Percentiles rank a stretch among this genome's conserved stretches.
These are phyloP conservation scores for Enteromius viviparus DNA, from an alignment of 2,797 vertebrate species.

Conservation along the genomic window DNA sequence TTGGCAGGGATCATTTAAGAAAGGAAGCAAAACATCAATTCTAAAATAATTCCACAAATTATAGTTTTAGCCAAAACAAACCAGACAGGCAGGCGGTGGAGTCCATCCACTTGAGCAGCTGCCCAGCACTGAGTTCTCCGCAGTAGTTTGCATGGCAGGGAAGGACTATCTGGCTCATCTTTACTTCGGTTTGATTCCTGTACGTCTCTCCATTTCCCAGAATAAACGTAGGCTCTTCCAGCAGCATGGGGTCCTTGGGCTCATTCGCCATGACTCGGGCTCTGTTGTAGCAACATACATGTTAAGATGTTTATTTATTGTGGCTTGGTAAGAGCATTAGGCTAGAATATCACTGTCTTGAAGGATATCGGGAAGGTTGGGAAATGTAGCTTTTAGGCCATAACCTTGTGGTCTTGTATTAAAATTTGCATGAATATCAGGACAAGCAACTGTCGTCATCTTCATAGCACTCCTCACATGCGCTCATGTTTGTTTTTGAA, in stretches of 20 bases:
- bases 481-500: background rate
- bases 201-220: conserved; percentile 70
- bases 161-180: conserved; percentile 96
- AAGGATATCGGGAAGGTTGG: background rate
- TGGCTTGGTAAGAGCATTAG: background rate
- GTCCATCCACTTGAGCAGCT: conserved; percentile 98
- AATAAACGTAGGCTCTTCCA: conserved; percentile 63
- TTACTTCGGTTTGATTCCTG: conserved; percentile 90
- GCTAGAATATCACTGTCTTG: background rate
- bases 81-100: conserved; percentile 94
- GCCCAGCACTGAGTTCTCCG: conserved; percentile 87
- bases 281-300: conserved; percentile 30
- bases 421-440: background rate
- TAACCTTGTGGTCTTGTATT: background rate
- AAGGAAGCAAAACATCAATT: background rate
- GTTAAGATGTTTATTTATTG: background rate
- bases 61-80: conserved; percentile 62
- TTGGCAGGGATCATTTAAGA: background rate
- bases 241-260: conserved; percentile 37
- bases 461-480: background rate
- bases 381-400: background rate
- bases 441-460: background rate
- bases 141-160: conserved; percentile 93
- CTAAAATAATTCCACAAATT: background rate
- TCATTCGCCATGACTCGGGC: conserved; percentile 66